Base-by-base conservation (phyloP, 2,113 vertebrate genomes). In the Hemiprocne comata region DNA sequence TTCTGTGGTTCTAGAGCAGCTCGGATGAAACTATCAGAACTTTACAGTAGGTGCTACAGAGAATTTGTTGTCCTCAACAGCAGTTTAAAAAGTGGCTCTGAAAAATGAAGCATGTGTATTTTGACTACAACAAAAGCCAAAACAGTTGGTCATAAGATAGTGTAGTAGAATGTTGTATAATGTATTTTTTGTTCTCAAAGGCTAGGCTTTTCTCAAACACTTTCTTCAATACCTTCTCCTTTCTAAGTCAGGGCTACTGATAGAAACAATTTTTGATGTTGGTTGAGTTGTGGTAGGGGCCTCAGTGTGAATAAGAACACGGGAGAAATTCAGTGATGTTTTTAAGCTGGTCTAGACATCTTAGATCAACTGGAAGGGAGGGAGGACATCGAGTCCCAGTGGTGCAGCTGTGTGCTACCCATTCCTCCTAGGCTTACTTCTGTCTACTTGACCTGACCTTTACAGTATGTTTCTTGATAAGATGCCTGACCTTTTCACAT, bases 401-500 rank as follows among this genome's bases (percentile, higher is more conserved):
- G 26, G 4, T 29, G 25, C 72, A 65, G 42, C 73, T 62, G 83
- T n/a, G 91, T 29, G 44, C 65, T 66, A 21, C 67, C 44, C 40
- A 2, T 28, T 69, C n/a, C 57, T 78, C 53, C 38, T 42, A 9
- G 66, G 64, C 92, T 58, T 72, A 9, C 36, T 79, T 50, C 34
- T 55, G 24, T 58, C 34, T 10, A 24, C 42, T 83, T 17, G 53
- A n/a, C 71, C 87, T 44, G 95, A 48, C 46, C 46, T 48, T 48
- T 48, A 48, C 46, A 48, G 46, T 48, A 48, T 48, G 46, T 48
- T 48, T 48, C 46, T 48, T 48, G 46, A 48, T 21, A 20, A 48
- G 46, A 48, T 48, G 19, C 46, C 46, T 48, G 46, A 48, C 46
- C 97, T 97, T 97, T 97, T 96, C 96, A 96, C 54, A 89, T 96